phyloP scores from a whole-genome alignment of 2,888 invertebrate genomes.

The Drosophila mercatorum region DNA sequence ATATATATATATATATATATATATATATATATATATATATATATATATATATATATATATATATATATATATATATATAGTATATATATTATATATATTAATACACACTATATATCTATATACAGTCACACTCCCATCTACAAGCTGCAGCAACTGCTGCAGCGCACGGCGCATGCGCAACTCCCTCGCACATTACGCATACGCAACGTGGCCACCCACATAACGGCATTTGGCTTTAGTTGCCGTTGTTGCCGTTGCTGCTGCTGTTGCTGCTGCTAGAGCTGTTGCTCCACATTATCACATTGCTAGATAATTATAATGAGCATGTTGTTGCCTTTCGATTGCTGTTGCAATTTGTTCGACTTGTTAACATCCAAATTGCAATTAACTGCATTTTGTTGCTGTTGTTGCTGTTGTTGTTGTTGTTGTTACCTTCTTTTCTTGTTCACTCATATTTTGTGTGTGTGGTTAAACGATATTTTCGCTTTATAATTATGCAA shows the following conservation, averaged over 20 bases:
- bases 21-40: background rate
- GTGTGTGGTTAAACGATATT: slow-evolving; percentile 9
- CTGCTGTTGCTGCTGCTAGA: background rate
- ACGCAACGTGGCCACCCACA: slow-evolving; percentile 41
- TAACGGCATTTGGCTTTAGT: slow-evolving; percentile 2
- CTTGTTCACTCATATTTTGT: slow-evolving; percentile 1
- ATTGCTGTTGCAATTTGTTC: slow-evolving; percentile 51
- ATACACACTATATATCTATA: background rate
- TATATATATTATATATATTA: too few species aligned
- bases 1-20: background rate
- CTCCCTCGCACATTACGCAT: slow-evolving; percentile 4
- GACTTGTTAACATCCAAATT: slow-evolving; percentile 80
- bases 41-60: background rate
- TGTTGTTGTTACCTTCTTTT: slow-evolving; percentile 1
- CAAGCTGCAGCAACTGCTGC: slow-evolving; percentile 15
- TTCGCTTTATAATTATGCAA: slow-evolving; percentile 15
- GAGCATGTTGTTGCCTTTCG: slow-evolving; percentile 21
- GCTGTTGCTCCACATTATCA: slow-evolving; percentile 33
- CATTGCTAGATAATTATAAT: slow-evolving; percentile 54
- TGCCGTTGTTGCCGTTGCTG: slow-evolving; percentile 10
- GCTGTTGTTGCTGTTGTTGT: slow-evolving; percentile 21
- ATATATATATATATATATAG: background rate
- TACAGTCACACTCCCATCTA: slow-evolving; percentile 31
- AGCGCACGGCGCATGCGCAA: slow-evolving; percentile 66
- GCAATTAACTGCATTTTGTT: slow-evolving; percentile 73